Evolutionary conservation across 2,888 invertebrate species (phyloP), one percentile per base, ranked within the genome.

Genomic region (Oconnorella tubifera): DNA sequence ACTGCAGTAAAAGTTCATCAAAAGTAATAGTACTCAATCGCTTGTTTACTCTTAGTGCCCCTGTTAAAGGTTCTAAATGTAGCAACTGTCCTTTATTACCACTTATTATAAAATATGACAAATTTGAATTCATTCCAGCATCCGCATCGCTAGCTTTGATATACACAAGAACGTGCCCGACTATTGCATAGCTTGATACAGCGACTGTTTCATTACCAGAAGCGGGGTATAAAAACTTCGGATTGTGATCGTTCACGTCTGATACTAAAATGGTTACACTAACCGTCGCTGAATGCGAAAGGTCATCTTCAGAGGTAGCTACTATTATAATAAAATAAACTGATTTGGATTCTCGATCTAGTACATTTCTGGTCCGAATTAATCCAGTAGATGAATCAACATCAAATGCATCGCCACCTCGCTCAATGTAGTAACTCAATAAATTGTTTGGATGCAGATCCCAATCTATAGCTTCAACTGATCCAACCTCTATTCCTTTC

Each of bases 241-340:
- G 67, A 31, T 50, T 29, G 40, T 67, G 32, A 40, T 67, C 67
- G 29, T 67, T 67, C 62, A 64, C 64, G 53, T 67, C 67, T 14
- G 64, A 63, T 40, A 67, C 40, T 29, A 62, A 56, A 14, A 67
- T 59, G 25, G 33, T 32, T 4, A 67, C 64, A 2, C 33, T n/a
- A 2, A 59, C 50, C 19, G 64, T 64, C 40, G 60, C 63, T 31
- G 53, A 62, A 56, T 61, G 59, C 23, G 49, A 31, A 14, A 40
- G 64, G 23, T 57, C 25, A 14, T 50, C 55, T 31, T 62, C 48
- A 6, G 56, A 40, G 40, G 40, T 19, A 19, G 40, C 40, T 40
- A 40, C 19, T 6, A 40, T 19, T 14, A 40, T 40, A 6, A 40
- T 19, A 14, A 14, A 19, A 40, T 40, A 40, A 14, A 19, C 6